A percentile compares a stretch with the other conserved stretches of the same genome.
Evolutionary conservation across 23 tunicate genomes (phyloP).

Genomic region (Ciona savignyi): DNA sequence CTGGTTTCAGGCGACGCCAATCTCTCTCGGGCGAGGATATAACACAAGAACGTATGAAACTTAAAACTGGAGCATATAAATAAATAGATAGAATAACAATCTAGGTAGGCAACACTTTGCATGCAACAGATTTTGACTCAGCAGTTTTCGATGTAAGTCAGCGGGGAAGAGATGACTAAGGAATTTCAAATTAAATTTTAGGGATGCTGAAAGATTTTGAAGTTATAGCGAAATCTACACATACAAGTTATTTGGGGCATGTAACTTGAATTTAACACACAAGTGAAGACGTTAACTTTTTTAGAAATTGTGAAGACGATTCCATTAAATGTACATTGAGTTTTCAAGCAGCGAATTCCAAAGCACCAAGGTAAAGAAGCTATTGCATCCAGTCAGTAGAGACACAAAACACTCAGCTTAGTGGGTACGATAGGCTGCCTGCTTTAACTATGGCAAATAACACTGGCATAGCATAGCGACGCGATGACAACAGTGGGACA

Average conservation of each 20-base stretch:
- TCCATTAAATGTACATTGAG: background rate
- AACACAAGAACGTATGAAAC: background rate
- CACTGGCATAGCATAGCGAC: background rate
- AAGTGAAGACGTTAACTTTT: too few species aligned
- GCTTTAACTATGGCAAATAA: background rate
- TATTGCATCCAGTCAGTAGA: background rate
- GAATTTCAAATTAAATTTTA: too few species aligned
- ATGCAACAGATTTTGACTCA: background rate
- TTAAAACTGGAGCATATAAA: background rate
- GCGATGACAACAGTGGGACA: background rate
- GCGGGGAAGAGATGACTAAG: too few species aligned
- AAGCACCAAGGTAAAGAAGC: background rate
- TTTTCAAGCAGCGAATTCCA: background rate
- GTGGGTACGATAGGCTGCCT: background rate
- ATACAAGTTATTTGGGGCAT: too few species aligned
- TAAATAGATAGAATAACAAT: background rate
- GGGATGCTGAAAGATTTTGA: too few species aligned
- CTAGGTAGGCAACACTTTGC: background rate
- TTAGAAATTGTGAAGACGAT: slow-evolving; percentile 1
- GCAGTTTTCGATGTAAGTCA: background rate
- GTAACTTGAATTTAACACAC: too few species aligned
- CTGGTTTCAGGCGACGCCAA: background rate
- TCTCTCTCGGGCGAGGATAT: background rate
- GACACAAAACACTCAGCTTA: background rate
- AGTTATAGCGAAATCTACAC: too few species aligned